Evolutionary conservation across 2,888 invertebrate genomes (phyloP).

Genomic region (Dynastes maya): DNA sequence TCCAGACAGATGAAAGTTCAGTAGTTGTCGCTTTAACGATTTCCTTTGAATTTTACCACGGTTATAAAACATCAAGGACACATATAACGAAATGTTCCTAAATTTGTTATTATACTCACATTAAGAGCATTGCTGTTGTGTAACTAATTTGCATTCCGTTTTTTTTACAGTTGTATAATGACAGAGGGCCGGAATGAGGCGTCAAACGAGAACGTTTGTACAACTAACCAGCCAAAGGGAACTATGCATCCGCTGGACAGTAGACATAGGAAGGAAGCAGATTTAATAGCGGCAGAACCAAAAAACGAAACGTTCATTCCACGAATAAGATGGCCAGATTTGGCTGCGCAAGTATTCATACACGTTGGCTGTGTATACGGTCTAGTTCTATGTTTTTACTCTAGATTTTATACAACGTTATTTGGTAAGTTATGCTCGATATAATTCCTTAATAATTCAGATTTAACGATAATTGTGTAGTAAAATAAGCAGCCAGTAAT

Average conservation of each 20-base stretch:
- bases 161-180: conserved; percentile 50
- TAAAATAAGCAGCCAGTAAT: no score
- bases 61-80: no score
- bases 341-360: conserved; percentile 79
- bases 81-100: no score
- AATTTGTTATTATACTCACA: no score
- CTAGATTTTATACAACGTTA: conserved; percentile 77
- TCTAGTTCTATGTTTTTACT: conserved; percentile 76
- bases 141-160: no score
- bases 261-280: conserved; percentile 27
- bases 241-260: conserved; percentile 42
- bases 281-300: conserved; percentile 20
- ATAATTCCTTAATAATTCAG: no score
- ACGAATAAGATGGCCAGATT: conserved; percentile 82
- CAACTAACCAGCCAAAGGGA: conserved; percentile 39
- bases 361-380: conserved; percentile 82
- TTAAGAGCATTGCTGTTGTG: no score
- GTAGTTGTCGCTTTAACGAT: no score
- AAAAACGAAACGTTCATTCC: conserved; percentile 71
- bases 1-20: no score
- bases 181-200: conserved; percentile 54
- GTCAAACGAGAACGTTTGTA: conserved; percentile 49
- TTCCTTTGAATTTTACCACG: no score
- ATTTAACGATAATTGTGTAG: no score
- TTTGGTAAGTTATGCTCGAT: conserved; percentile 78